Evolutionary conservation across 2,888 invertebrate genomes (phyloP).

Genomic region (Azorinus chamasolen): DNA sequence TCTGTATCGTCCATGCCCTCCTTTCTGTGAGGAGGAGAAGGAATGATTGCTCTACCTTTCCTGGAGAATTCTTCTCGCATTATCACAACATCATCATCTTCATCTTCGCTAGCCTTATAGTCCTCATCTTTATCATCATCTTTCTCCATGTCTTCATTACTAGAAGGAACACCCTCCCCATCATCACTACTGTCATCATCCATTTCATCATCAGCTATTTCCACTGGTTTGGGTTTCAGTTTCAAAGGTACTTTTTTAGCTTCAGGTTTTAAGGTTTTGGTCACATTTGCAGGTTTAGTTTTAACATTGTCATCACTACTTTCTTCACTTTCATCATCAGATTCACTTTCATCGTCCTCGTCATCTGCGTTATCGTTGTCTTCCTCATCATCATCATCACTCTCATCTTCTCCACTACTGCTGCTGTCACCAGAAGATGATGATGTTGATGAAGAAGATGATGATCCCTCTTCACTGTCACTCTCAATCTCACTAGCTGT

Average conservation of each 20-base stretch:
- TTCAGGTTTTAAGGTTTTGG: background rate
- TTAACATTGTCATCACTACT: slow-evolving; percentile 17
- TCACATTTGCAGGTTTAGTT: slow-evolving; percentile 4
- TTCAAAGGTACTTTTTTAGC: background rate
- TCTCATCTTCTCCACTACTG: slow-evolving; percentile 15
- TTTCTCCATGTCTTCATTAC: slow-evolving; percentile 34
- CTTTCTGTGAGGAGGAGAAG: slow-evolving; percentile 49
- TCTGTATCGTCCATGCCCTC: slow-evolving; percentile 25
- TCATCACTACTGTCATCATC: slow-evolving; percentile 38
- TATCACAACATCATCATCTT: slow-evolving; percentile 56
- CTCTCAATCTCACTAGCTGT: slow-evolving; percentile 27
- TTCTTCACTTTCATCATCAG: slow-evolving; percentile 10
- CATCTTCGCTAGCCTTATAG: slow-evolving; percentile 58
- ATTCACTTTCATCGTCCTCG: slow-evolving; percentile 17
- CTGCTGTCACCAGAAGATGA: slow-evolving; percentile 19
- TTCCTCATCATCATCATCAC: slow-evolving; percentile 19
- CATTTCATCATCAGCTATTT: slow-evolving; percentile 27
- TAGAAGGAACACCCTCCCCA: slow-evolving; percentile 37
- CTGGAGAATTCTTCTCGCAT: slow-evolving; percentile 54
- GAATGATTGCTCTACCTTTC: slow-evolving; percentile 51
- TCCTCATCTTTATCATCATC: slow-evolving; percentile 52
- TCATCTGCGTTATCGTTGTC: slow-evolving; percentile 27
- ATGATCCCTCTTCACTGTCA: slow-evolving; percentile 2
- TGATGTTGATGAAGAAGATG: slow-evolving; percentile 47
- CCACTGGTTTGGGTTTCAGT: slow-evolving; percentile 2